These are phyloP conservation scores for Eupithecia subumbrata DNA, from an alignment of 2,888 invertebrate genomes.

Conservation along the genomic window DNA sequence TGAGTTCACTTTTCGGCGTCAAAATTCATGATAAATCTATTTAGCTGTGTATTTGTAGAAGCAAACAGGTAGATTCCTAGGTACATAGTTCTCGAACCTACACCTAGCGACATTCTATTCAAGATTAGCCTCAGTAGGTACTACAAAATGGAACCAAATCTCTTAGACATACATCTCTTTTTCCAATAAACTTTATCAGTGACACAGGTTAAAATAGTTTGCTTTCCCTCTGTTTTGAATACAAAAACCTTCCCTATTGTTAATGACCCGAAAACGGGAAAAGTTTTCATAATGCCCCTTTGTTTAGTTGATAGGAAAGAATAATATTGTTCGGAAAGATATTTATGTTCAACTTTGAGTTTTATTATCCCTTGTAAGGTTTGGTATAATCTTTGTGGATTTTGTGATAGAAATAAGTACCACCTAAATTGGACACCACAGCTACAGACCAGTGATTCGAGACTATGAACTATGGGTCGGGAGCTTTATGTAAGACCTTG, in stretches of 20 bases:
- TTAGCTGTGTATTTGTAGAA: background rate
- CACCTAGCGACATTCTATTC: background rate
- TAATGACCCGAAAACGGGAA: conserved; percentile 42
- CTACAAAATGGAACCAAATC: background rate
- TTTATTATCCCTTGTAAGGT: conserved; percentile 13
- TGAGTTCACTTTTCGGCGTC: background rate
- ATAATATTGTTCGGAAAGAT: conserved; percentile 12
- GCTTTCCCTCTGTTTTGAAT: conserved; percentile 39
- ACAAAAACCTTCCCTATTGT: conserved; percentile 41
- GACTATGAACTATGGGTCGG: too few relatives aligned
- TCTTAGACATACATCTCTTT: background rate
- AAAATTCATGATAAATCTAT: background rate
- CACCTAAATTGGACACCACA: background rate
- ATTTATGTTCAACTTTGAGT: conserved; percentile 22
- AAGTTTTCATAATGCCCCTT: conserved; percentile 35
- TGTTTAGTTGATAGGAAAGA: conserved; percentile 32
- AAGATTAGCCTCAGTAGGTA: background rate
- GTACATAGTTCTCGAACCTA: background rate
- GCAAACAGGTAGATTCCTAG: background rate
- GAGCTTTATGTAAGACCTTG: too few relatives aligned
- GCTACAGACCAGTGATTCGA: background rate
- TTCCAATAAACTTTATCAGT: background rate
- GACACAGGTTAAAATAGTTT: conserved; percentile 16
- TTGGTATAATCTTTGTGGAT: conserved; percentile 15
- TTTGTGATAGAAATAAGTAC: background rate